A percentile compares a stretch with the other conserved stretches of the same genome.
These are phyloP conservation scores for Plutomurus gul DNA, from an alignment of 1,140 invertebrate species.

Conservation along the genomic window DNA sequence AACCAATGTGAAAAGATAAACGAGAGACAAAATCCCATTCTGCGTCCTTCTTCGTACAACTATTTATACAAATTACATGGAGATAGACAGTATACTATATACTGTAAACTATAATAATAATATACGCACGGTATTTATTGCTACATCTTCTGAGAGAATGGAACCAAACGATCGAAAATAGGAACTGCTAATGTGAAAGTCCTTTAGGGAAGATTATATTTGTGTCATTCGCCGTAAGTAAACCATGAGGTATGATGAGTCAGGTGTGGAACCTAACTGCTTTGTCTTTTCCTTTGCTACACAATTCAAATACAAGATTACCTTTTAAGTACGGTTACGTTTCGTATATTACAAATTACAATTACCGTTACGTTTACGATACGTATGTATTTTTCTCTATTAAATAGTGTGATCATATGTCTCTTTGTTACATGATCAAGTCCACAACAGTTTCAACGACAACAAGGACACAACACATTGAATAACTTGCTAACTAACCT, in stretches of 20 bases:
- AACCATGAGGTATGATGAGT: not conserved
- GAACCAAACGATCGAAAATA: no score
- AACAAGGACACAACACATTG: slow-evolving; percentile 9
- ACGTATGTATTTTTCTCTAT: slow-evolving; percentile 8
- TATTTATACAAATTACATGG: no score
- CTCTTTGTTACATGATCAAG: not conserved
- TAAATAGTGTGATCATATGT: not conserved
- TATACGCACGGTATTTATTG: no score
- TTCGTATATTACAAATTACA: not conserved
- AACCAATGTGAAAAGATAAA: no score
- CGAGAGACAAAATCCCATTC: no score
- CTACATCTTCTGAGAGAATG: no score
- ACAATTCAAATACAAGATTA: not conserved
- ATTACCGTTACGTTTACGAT: not conserved
- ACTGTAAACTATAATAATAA: no score
- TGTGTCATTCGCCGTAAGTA: slow-evolving; percentile 3
- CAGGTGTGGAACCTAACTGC: not conserved
- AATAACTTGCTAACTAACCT: not conserved
- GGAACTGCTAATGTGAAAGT: not conserved
- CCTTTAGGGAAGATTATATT: slow-evolving; percentile 1
- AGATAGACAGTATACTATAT: no score
- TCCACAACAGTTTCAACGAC: slow-evolving; percentile 5
- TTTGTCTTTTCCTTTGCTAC: slow-evolving; percentile 20
- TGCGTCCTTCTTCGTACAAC: no score
- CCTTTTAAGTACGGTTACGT: no score